Evolutionary conservation across 2,888 invertebrate species (phyloP).

Genomic region (Ferdinandea cuprea): DNA sequence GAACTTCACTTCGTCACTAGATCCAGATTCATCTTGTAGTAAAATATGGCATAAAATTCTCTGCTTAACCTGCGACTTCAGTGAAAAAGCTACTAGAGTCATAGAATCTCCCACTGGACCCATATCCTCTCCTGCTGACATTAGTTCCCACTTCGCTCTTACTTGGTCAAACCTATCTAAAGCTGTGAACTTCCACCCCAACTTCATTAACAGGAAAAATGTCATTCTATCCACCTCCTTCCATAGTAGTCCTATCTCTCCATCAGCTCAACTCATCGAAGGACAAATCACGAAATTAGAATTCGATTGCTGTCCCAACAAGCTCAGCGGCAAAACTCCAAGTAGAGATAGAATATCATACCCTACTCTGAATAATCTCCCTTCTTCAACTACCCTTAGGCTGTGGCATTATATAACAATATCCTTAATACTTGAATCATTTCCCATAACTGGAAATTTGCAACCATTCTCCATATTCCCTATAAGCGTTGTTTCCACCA

Average conservation of each 20-base stretch:
- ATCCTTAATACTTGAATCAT: background rate
- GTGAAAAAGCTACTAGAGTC: background rate
- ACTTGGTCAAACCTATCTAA: slow-evolving; percentile 11
- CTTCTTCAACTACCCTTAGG: too few relatives aligned
- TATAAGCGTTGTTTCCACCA: too few relatives aligned
- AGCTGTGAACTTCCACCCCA: background rate
- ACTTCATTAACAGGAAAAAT: background rate
- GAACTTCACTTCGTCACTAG: background rate
- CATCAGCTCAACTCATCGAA: background rate
- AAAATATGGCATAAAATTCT: slow-evolving; percentile 12
- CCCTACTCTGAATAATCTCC: background rate
- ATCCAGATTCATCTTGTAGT: background rate
- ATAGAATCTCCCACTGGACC: background rate
- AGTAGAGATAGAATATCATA: slow-evolving; percentile 2
- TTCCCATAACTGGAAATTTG: slow-evolving; percentile 5
- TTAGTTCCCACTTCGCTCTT: background rate
- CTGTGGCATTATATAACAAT: background rate
- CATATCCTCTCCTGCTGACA: background rate
- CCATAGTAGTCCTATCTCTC: background rate
- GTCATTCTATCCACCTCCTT: background rate
- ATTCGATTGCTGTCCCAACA: background rate
- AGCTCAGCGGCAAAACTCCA: background rate
- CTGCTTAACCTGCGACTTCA: background rate
- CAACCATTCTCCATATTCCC: slow-evolving; percentile 7
- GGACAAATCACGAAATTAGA: background rate